Percentiles rank a stretch among this genome's conserved stretches.
Conservation (phyloP, 2,113 vertebrate species). For the Lanius collurio region DNA sequence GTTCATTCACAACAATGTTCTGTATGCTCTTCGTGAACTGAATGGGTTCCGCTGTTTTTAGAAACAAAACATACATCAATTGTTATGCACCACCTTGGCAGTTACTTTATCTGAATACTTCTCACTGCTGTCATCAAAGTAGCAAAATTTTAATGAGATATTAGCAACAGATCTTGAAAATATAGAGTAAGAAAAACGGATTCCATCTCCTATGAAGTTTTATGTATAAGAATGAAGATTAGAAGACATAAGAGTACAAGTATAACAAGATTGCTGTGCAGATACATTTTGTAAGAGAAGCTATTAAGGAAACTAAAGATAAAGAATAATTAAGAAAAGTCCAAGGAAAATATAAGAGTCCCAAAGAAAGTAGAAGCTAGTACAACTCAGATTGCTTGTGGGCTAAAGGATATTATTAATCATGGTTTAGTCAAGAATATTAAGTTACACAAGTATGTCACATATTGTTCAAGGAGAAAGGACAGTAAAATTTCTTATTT, state of each 20-base stretch:
- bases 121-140: background rate
- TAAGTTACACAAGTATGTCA: background rate
- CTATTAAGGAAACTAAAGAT: background rate
- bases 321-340: conserved; percentile 2
- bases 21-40: conserved; percentile 99
- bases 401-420: background rate
- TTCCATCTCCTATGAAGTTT: background rate
- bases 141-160: background rate
- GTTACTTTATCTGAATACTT: background rate
- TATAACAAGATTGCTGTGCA: background rate
- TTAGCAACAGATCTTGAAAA: background rate
- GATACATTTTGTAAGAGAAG: background rate
- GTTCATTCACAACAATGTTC: conserved; percentile 95
- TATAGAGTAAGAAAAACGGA: background rate
- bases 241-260: background rate
- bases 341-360: background rate
- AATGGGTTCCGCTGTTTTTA: conserved; percentile 91
- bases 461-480: background rate
- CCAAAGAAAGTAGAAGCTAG: background rate
- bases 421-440: background rate
- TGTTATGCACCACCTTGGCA: background rate
- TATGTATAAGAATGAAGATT: background rate
- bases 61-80: background rate
- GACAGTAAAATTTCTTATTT: background rate
- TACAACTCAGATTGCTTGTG: background rate